Evolutionary conservation across 64 coral and sea anemone genomes (phyloP).

Genomic region (Actinia equina): DNA sequence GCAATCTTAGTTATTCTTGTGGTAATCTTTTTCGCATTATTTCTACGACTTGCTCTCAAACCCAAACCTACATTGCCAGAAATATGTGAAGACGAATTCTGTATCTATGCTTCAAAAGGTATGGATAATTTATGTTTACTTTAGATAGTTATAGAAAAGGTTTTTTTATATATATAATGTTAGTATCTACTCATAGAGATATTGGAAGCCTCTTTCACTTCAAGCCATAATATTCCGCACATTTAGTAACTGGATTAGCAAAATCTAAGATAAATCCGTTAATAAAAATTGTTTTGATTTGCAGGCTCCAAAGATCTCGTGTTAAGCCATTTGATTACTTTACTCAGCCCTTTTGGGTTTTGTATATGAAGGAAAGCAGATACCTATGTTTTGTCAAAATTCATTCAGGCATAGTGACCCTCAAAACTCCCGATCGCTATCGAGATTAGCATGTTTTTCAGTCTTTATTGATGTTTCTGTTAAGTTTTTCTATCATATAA

Average conservation of each 20-base stretch:
- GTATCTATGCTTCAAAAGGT: background rate
- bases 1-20: background rate
- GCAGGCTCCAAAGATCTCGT: background rate
- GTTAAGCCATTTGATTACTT: background rate
- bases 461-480: background rate
- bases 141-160: background rate
- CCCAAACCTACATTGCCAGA: background rate
- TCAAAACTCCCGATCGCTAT: background rate
- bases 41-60: background rate
- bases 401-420: background rate
- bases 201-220: background rate
- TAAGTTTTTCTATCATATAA: background rate
- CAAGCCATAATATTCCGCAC: background rate
- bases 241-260: too few species aligned
- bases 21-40: background rate
- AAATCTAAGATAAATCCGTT: too few species aligned
- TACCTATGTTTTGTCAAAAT: background rate
- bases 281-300: background rate
- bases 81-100: background rate
- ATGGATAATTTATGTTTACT: background rate
- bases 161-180: background rate
- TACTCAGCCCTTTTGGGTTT: background rate
- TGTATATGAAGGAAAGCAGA: background rate
- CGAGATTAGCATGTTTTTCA: background rate
- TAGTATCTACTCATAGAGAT: background rate